Base-by-base conservation (phyloP, 1,140 invertebrate genomes). In the Penaeus japonicus region DNA sequence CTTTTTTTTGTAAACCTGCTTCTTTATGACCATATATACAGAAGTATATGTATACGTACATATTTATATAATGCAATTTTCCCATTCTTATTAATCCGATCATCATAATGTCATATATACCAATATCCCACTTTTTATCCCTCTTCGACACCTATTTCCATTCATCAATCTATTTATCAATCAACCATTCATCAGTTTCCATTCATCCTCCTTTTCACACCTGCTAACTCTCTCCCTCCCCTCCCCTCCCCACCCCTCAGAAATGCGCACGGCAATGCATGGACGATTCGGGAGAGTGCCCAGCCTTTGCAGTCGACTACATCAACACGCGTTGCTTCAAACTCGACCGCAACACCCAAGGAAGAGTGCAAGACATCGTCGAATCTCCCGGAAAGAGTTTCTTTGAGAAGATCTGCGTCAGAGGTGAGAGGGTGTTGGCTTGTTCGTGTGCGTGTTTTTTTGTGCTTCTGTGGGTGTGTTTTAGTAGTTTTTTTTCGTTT, bases 271-370 rank as follows among this genome's bases (percentile, higher is more conserved):
- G 91, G 39, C 87, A 90, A 47, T 94, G 93, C 81, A 91, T 93
- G 32, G 92, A 92, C 59, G 91, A 92, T 59, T 92, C 93, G 3
- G 90, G 92, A 1, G 93, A 93, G 88, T 94, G 93, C 90, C 93
- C 93, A 24, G 92, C 93, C 24, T 93, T 94, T 86, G 91, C 91
- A 20, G 91, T 94, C 1, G 93, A 93, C 87, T 94, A 94, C 89
- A 92, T 89, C 86, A 92, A 90, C 84, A 92, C 91, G 91, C 91
- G 93, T 77, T 94, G 93, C 89, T 93, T 93, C 90, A 92, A 93
- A 90, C 90, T 94, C 80, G 93, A 94, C 89, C 90, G 93, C 10
- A 94, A 94, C 89, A 93, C 93, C 10, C 93, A 94, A 91, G 93
- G 93, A 1, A 89, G 93, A 17, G 91, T 91, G 3, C 91, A 91